A percentile compares a stretch with the other conserved stretches of the same genome.
phyloP scores from a whole-genome alignment of 2,888 invertebrate species.

The Helleia helle region DNA sequence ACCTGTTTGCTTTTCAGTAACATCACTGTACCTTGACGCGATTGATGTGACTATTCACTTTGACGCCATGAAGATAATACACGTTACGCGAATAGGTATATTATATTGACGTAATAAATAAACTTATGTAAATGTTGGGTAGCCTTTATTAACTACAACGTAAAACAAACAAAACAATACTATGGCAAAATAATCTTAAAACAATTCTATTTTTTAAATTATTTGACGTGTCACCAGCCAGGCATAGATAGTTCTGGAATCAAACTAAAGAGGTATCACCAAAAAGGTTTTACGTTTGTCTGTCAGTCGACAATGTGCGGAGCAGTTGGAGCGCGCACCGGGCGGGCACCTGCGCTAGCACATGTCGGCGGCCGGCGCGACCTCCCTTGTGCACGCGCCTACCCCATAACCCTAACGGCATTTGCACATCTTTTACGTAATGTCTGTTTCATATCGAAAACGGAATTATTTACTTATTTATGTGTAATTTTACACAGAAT shows the following conservation, averaged over 20 bases:
- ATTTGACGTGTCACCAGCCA: too few relatives aligned
- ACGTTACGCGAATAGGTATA: background rate
- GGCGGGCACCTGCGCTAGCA: slow-evolving; percentile 34
- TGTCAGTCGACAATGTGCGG: slow-evolving; percentile 12
- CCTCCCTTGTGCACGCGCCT: slow-evolving; percentile 18
- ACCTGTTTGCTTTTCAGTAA: too few relatives aligned
- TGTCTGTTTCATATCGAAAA: too few relatives aligned
- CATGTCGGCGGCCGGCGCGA: slow-evolving; percentile 27
- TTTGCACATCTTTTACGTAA: slow-evolving; percentile 2
- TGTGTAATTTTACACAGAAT: too few relatives aligned
- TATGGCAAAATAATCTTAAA: too few relatives aligned
- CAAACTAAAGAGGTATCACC: background rate
- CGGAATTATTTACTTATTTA: too few relatives aligned
- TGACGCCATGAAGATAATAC: background rate
- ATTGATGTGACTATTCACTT: background rate
- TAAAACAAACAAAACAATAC: too few relatives aligned
- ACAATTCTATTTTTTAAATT: too few relatives aligned
- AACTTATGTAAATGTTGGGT: background rate
- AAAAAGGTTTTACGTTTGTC: too few relatives aligned
- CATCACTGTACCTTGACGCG: too few relatives aligned
- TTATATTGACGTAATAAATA: slow-evolving; percentile 1
- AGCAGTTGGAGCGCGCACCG: slow-evolving; percentile 29
- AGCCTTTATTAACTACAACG: slow-evolving; percentile 1
- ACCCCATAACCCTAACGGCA: slow-evolving; percentile 7
- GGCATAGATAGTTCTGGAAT: too few relatives aligned